phyloP scores from a whole-genome alignment of 2,113 vertebrate species.

The Speoplatyrhinus poulsoni region DNA sequence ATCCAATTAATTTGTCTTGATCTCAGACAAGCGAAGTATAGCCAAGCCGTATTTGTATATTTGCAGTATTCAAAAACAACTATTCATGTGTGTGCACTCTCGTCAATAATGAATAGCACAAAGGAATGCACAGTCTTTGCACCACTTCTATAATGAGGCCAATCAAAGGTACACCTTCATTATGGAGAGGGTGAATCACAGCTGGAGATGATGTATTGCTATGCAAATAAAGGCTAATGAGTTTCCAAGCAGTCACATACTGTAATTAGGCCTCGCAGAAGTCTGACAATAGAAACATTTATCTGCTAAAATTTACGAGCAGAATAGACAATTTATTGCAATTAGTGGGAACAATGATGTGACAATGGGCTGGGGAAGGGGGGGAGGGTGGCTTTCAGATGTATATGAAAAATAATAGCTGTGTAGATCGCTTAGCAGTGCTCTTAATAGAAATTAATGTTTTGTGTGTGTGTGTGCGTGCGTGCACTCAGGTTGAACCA shows the following conservation, averaged over 20 bases:
- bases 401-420: neutral
- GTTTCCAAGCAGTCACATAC: constrained; percentile 41
- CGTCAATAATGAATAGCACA: constrained; percentile 8
- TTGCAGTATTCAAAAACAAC: neutral
- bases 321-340: constrained; percentile 32
- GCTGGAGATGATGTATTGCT: constrained; percentile 45
- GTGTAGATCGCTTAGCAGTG: neutral
- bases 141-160: constrained; percentile 49
- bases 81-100: neutral
- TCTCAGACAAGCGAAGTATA: too few species aligned
- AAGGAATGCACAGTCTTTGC: constrained; percentile 10
- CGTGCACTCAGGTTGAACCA: constrained; percentile 84
- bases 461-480: constrained; percentile 18
- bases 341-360: constrained; percentile 47
- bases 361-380: neutral
- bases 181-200: constrained; percentile 40
- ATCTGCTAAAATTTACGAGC: constrained; percentile 46
- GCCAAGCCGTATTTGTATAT: neutral
- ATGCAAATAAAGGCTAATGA: constrained; percentile 62
- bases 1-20: neutral
- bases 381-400: neutral
- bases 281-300: constrained; percentile 50
- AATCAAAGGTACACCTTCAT: constrained; percentile 46
- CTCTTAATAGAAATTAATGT: too few species aligned
- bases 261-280: constrained; percentile 41